Percentiles rank a stretch among this genome's conserved stretches.
These are phyloP conservation scores for Pogonomyrmex californicus DNA, from an alignment of 1,140 invertebrate genomes.

Conservation along the genomic window DNA sequence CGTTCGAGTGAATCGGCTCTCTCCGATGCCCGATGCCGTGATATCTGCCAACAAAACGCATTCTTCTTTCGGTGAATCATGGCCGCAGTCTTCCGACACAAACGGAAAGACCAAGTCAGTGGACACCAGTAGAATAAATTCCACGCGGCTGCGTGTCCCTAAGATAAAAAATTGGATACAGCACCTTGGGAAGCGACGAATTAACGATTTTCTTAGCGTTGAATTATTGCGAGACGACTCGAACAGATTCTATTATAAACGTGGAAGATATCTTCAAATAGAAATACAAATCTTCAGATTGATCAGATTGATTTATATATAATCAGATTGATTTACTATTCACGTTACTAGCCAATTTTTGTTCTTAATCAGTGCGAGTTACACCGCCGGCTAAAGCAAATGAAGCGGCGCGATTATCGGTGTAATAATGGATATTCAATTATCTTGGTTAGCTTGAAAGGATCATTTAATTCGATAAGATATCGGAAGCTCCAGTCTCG, in stretches of 20 bases:
- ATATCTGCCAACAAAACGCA: not conserved
- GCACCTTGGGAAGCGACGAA: slow-evolving; percentile 14
- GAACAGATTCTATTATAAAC: not conserved
- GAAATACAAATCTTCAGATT: not conserved
- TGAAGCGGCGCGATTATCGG: slow-evolving; percentile 6
- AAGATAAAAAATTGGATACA: slow-evolving; percentile 27
- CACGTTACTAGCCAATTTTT: not conserved
- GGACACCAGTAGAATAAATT: slow-evolving; percentile 11
- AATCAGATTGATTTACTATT: not conserved
- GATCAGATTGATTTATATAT: not conserved
- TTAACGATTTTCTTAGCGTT: not conserved
- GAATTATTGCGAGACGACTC: not conserved
- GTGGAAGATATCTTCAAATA: not conserved
- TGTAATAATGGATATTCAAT: slow-evolving; percentile 1
- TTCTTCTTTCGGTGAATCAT: slow-evolving; percentile 8
- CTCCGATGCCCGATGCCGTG: not conserved
- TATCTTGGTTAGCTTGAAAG: not conserved
- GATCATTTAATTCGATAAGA: slow-evolving; percentile 5
- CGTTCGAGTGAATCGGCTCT: slow-evolving; percentile 26
- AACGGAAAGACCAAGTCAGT: not conserved
- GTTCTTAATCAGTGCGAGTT: slow-evolving; percentile 16
- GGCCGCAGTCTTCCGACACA: not conserved
- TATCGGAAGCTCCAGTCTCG: not conserved
- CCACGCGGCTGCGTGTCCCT: slow-evolving; percentile 23
- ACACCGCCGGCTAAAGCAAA: not conserved